These are phyloP conservation scores for Ctenicera cuprea DNA, from an alignment of 2,888 invertebrate species.

Conservation along the genomic window DNA sequence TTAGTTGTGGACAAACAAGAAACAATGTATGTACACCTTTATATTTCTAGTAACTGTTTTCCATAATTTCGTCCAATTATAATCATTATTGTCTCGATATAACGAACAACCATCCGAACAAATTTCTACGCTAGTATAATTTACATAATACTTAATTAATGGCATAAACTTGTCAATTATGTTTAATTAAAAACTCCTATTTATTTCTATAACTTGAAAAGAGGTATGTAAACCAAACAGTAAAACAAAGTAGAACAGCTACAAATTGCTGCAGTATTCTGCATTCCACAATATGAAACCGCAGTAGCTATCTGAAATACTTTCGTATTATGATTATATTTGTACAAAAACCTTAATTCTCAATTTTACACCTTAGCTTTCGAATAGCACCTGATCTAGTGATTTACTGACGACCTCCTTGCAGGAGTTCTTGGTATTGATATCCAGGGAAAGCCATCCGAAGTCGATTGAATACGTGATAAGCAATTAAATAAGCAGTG, in stretches of 20 bases:
- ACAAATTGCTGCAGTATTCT: background rate
- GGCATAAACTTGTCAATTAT: too few species aligned
- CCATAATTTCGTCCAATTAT: too few species aligned
- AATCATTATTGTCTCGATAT: too few species aligned
- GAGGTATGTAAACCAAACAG: background rate
- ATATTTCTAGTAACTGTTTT: too few species aligned
- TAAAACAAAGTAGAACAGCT: conserved; percentile 2
- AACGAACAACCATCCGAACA: too few species aligned
- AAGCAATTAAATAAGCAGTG: background rate
- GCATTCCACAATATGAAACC: conserved; percentile 15
- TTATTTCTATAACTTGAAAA: background rate
- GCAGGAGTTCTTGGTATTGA: background rate
- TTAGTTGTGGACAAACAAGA: too few species aligned
- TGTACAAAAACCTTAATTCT: conserved; percentile 17
- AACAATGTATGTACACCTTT: too few species aligned
- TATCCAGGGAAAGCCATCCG: conserved; percentile 4
- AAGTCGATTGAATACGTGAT: conserved; percentile 14
- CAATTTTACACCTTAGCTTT: conserved; percentile 16
- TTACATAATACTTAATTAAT: too few species aligned
- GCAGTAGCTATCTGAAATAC: conserved; percentile 1
- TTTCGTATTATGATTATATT: conserved; percentile 16
- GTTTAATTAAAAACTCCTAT: too few species aligned
- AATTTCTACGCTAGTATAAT: too few species aligned
- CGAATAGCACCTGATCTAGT: conserved; percentile 15
- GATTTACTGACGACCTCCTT: conserved; percentile 25